Conservation (phyloP, 2,797 vertebrate species). For the Gymnoscopelus microlampas region DNA sequence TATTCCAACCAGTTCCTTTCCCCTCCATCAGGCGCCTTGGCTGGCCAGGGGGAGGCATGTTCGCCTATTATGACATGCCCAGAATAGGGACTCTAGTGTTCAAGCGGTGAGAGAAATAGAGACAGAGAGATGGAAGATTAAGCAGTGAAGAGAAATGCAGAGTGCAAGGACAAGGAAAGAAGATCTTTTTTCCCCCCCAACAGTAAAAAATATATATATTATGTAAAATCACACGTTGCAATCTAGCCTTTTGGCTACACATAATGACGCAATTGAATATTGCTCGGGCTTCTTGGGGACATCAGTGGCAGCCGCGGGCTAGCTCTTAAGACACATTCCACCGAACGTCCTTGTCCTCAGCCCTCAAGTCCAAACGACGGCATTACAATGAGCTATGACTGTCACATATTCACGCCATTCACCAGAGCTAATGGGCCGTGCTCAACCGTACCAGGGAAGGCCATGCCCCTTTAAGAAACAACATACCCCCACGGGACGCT, state of each 20-base stretch:
- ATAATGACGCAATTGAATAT: conserved; percentile 33
- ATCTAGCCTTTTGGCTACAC: conserved; percentile 45
- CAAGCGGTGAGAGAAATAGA: conserved; percentile 24
- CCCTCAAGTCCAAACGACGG: conserved; percentile 61
- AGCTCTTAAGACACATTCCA: conserved; percentile 58
- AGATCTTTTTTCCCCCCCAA: conserved; percentile 55
- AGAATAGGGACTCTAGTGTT: background rate
- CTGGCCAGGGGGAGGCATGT: too few relatives aligned
- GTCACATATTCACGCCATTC: conserved; percentile 72
- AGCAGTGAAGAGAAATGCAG: conserved; percentile 48
- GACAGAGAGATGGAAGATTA: conserved; percentile 32
- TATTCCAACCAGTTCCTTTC: too few relatives aligned
- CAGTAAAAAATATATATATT: conserved; percentile 50
- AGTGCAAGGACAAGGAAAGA: conserved; percentile 66
- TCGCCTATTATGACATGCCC: too few relatives aligned
- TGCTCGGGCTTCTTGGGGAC: conserved; percentile 59
- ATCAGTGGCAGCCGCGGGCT: conserved; percentile 60
- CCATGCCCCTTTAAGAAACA: conserved; percentile 68
- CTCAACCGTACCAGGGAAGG: conserved; percentile 66
- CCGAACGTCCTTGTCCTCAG: conserved; percentile 71
- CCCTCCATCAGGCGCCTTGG: too few relatives aligned
- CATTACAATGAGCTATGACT: conserved; percentile 78
- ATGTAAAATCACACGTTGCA: conserved; percentile 26
- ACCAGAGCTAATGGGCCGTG: conserved; percentile 71
- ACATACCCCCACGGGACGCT: conserved; percentile 44